Conservation (phyloP, 1,140 invertebrate genomes). For the Daktulosphaira vitifoliae region DNA sequence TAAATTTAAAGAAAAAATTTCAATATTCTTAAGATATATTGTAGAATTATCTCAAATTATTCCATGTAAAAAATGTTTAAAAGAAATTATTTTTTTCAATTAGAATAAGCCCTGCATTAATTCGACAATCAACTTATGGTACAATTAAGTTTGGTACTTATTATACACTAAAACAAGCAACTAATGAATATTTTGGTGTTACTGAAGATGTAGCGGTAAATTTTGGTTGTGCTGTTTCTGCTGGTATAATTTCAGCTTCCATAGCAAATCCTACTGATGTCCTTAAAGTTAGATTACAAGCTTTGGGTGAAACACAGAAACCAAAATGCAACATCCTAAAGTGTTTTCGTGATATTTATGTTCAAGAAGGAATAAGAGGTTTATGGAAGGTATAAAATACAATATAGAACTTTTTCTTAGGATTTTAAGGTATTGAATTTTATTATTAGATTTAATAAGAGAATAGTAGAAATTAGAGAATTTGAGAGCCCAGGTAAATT, state of each 20-base stretch:
- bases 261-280: constrained; percentile 97
- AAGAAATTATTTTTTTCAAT: constrained; percentile 40
- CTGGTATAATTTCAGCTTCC: constrained; percentile 82
- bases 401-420: too few relatives aligned
- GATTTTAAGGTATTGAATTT: too few relatives aligned
- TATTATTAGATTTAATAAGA: too few relatives aligned
- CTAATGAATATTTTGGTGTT: constrained; percentile 50
- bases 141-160: constrained; percentile 96
- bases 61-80: too few relatives aligned
- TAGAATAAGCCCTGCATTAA: constrained; percentile 82
- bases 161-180: constrained; percentile 72
- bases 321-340: constrained; percentile 43
- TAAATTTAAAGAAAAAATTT: too few relatives aligned
- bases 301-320: constrained; percentile 43
- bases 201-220: constrained; percentile 68
- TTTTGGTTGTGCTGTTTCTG: constrained; percentile 72
- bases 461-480: too few relatives aligned
- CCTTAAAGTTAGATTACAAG: constrained; percentile 93
- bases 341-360: constrained; percentile 70
- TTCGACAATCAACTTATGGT: constrained; percentile 89
- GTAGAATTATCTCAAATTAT: too few relatives aligned
- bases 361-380: constrained; percentile 68
- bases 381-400: constrained; percentile 84
- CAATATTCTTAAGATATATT: too few relatives aligned
- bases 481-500: too few relatives aligned